Evolutionary conservation across 2,113 vertebrate species (phyloP).

Genomic region (Antechinus flavipes): DNA sequence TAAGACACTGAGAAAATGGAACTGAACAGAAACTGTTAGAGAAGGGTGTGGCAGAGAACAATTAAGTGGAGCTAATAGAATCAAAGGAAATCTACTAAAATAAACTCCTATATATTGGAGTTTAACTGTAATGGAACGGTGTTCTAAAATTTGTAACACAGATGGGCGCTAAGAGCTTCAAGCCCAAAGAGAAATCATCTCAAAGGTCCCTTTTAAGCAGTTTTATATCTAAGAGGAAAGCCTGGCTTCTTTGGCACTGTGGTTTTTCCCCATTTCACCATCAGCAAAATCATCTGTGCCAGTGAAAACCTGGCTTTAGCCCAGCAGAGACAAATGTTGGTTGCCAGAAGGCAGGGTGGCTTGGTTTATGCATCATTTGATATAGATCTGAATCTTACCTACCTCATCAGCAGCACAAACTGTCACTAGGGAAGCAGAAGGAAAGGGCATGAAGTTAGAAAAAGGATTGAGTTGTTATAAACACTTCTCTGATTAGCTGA

Average conservation of each 20-base stretch:
- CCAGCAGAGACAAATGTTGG: conserved; percentile 27
- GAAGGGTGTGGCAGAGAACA: not conserved
- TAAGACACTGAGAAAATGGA: not conserved
- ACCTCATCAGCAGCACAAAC: conserved; percentile 32
- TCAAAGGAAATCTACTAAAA: conserved; percentile 54
- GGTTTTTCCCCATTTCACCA: not conserved
- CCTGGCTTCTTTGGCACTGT: not conserved
- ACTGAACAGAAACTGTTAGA: not conserved
- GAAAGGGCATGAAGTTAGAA: conserved; percentile 20
- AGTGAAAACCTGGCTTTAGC: conserved; percentile 28
- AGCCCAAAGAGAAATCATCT: not conserved
- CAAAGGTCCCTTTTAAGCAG: not conserved
- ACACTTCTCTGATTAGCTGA: conserved; percentile 43
- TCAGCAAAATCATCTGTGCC: conserved; percentile 20
- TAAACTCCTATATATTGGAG: not conserved
- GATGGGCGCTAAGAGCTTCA: not conserved
- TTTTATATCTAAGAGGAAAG: not conserved
- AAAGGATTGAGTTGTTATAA: not conserved
- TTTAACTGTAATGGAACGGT: not conserved
- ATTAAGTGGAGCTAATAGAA: conserved; percentile 24
- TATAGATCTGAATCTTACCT: conserved; percentile 17
- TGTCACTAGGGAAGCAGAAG: conserved; percentile 2
- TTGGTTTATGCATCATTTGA: not conserved
- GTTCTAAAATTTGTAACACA: not conserved
- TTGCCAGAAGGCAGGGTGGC: conserved; percentile 21